Percentiles rank a stretch among this genome's conserved stretches.
These are phyloP conservation scores for Coenonympha arcania DNA, from an alignment of 2,888 invertebrate species.

Conservation along the genomic window DNA sequence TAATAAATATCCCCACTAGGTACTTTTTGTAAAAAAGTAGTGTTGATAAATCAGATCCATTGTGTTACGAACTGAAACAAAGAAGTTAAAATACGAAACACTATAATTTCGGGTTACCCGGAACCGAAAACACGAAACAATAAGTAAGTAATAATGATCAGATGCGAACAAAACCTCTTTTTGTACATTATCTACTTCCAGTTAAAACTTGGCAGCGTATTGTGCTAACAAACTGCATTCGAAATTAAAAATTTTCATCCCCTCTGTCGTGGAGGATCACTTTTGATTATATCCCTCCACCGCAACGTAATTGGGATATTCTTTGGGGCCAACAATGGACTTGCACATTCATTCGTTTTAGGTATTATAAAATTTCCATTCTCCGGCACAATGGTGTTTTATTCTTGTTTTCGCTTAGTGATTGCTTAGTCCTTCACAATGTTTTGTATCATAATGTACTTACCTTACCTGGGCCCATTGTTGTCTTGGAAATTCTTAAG, in stretches of 20 bases:
- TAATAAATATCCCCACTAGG: too few species aligned
- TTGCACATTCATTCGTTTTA: conserved; percentile 67
- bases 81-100: conserved; percentile 9
- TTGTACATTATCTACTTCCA: conserved; percentile 61
- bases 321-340: conserved; percentile 62
- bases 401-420: conserved; percentile 33
- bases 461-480: conserved; percentile 29
- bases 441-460: conserved; percentile 29
- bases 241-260: conserved; percentile 72
- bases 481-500: conserved; percentile 22
- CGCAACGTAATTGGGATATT: conserved; percentile 72
- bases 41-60: background rate
- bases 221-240: conserved; percentile 74
- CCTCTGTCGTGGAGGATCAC: conserved; percentile 52
- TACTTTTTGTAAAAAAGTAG: too few species aligned
- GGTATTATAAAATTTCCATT: conserved; percentile 54
- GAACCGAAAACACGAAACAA: conserved; percentile 42
- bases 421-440: conserved; percentile 34
- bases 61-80: conserved; percentile 6
- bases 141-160: conserved; percentile 41
- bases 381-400: conserved; percentile 35
- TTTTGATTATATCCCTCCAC: conserved; percentile 66
- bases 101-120: conserved; percentile 20
- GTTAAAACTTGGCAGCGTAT: conserved; percentile 50
- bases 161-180: conserved; percentile 53